Base-by-base conservation (phyloP, 2,113 vertebrate genomes). In the Neodontobutis hainanensis region DNA sequence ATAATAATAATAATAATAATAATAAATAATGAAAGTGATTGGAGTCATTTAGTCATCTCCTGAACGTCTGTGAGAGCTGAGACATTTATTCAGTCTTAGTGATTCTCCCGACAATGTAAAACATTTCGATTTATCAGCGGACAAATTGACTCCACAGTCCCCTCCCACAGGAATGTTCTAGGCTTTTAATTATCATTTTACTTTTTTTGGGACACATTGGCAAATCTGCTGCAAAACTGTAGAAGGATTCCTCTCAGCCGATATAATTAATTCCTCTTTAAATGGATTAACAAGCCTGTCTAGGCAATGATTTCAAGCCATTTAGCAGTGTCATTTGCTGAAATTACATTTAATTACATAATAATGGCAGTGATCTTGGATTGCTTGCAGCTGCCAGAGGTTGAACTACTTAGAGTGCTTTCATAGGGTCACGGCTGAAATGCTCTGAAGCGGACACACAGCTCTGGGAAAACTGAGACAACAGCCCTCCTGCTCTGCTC, bases 341-440 rank as follows among this genome's bases (percentile, higher is more conserved):
- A 85, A 90, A 91, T 85, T 46, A 85, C 80, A 81, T 82, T 82
- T 87, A 91, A 91, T 91, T 86, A 82, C 82, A 85, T 89, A 90
- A 88, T 91, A 80, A 89, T 67, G 62, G 66, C 40, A 90, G 80
- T 86, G 68, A 86, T 87, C 67, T 72, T 56, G 61, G 74, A 84
- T 89, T 84, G 75, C 84, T 86, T 70, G 68, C 84, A 90, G 84
- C 81, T 86, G 84, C 63, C 78, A 66, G 80, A 60, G 76, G 77
- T 68, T 71, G 49, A 70, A 65, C 47, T 32, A 55, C 6, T 48
- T 32, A 68, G 62, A 77, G 43, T 64, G 51, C 64, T 65, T 70
- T 82, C 53, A 32, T 66, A 58, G 67, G 68, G 73, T 80, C 78
- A 76, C 5, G 16, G 49, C 53, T 75, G 73, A 78, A 66, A 42